Evolutionary conservation across 2,113 vertebrate genomes (phyloP).

Genomic region (Ivindomyrus marchei): DNA sequence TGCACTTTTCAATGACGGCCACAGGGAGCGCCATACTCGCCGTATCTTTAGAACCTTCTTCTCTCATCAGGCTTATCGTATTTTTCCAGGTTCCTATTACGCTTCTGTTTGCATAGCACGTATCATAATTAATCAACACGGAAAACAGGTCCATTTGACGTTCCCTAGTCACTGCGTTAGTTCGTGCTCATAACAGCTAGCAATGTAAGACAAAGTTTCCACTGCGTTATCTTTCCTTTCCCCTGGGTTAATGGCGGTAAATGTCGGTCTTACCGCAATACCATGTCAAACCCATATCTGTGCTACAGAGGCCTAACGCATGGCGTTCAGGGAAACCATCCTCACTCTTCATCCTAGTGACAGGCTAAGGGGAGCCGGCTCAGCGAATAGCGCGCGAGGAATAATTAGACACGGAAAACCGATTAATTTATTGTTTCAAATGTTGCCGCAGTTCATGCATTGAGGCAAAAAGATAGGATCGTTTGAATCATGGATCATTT

Average conservation of each 20-base stretch:
- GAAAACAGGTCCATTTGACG: background rate
- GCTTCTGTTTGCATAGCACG: background rate
- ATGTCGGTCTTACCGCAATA: background rate
- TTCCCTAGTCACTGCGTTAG: background rate
- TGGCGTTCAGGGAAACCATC: background rate
- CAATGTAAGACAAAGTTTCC: background rate
- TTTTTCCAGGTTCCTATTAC: constrained; percentile 9
- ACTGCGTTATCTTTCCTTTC: background rate
- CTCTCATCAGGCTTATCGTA: background rate
- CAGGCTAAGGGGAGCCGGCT: background rate
- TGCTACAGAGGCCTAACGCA: background rate
- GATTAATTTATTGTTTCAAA: background rate
- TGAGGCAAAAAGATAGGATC: constrained; percentile 22
- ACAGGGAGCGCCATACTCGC: background rate
- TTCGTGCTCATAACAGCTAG: background rate
- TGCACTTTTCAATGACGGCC: background rate
- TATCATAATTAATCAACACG: constrained; percentile 18
- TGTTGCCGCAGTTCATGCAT: background rate
- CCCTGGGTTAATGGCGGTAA: background rate
- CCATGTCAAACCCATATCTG: background rate
- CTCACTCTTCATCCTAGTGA: background rate
- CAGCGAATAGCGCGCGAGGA: background rate
- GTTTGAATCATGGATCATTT: constrained; percentile 24
- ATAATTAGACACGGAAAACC: background rate
- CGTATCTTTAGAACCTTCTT: background rate